A percentile compares a stretch with the other conserved stretches of the same genome.
phyloP scores from a whole-genome alignment of 2,888 invertebrate genomes.

The Eilema sororculum region DNA sequence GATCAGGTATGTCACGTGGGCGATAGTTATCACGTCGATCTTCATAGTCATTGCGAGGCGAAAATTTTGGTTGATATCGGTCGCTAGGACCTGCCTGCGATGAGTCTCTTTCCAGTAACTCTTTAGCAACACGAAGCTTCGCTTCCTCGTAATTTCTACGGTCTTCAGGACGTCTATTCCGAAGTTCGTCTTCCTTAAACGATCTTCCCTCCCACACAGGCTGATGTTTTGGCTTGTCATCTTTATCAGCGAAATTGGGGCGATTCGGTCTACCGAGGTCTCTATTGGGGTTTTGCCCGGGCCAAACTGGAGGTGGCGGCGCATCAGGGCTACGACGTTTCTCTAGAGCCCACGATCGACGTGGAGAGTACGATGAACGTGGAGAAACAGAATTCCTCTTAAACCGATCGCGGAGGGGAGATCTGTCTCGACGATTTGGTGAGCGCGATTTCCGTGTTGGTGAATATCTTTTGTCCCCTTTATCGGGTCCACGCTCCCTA shows the following conservation, averaged over 20 bases:
- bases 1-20: conserved; percentile 33
- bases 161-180: conserved; percentile 46
- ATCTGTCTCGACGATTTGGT: conserved; percentile 68
- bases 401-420: conserved; percentile 70
- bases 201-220: conserved; percentile 48
- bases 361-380: conserved; percentile 65
- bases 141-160: conserved; percentile 55
- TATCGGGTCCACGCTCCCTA: conserved; percentile 48
- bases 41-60: conserved; percentile 35
- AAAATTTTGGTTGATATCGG: conserved; percentile 40
- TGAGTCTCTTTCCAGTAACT: conserved; percentile 32
- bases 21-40: conserved; percentile 41
- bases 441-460: conserved; percentile 65
- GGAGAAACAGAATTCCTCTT: conserved; percentile 74
- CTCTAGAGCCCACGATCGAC: conserved; percentile 80
- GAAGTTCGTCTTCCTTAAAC: conserved; percentile 39
- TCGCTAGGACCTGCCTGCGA: conserved; percentile 30
- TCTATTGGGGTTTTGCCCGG: conserved; percentile 58
- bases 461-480: conserved; percentile 17
- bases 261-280: conserved; percentile 40
- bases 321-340: conserved; percentile 75
- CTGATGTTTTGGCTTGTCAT: conserved; percentile 35
- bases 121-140: conserved; percentile 46
- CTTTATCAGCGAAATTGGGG: conserved; percentile 47
- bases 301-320: conserved; percentile 78